Base-by-base conservation (phyloP, 2,888 invertebrate genomes). In the Drosophila falleni region DNA sequence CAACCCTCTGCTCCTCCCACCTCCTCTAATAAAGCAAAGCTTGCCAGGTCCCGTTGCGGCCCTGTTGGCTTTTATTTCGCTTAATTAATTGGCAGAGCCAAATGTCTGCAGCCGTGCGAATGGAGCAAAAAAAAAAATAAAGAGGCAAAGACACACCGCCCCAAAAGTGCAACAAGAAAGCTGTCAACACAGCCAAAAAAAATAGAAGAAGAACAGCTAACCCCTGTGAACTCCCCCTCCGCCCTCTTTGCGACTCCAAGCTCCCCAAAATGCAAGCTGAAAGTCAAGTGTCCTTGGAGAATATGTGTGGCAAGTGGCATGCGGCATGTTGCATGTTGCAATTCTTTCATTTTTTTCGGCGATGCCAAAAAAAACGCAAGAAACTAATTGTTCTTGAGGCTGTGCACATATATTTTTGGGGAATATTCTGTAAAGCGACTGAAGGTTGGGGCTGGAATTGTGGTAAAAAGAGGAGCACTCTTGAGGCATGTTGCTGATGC, bases 251-350 rank as follows among this genome's bases (percentile, higher is more conserved):
- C 46, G 15, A 29, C 47, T 56, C 66, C 44, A 59, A 71, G 64
- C 50, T 23, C 77, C 58, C 77, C 59, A 72, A 78, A 66, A 56
- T 56, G 65, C 80, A 76, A 71, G 73, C 74, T 49, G 71, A 78
- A 82, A 90, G 90, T 90, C 84, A 90, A 90, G 91, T 89, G 90
- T 90, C 90, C 90, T 91, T 85, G 76, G 91, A 90, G 90, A 89
- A 83, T 83, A 80, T 87, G 65, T 68, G 58, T 47, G 47, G 55
- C 50, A 50, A 50, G 50, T 53, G 53, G 39, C 39, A 53, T 53
- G 37, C 37, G 74, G 66, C 73, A 66, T 74, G 80, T 58, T 70
- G 77, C 80, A 76, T 80, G 60, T 87, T 83, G 83, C 87, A 83
- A 88, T 81, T 88, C 84, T 88, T 83, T 86, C 81, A 83, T 88